These are phyloP conservation scores for Acropternis orthonyx DNA, from an alignment of 2,797 vertebrate genomes.

Conservation along the genomic window DNA sequence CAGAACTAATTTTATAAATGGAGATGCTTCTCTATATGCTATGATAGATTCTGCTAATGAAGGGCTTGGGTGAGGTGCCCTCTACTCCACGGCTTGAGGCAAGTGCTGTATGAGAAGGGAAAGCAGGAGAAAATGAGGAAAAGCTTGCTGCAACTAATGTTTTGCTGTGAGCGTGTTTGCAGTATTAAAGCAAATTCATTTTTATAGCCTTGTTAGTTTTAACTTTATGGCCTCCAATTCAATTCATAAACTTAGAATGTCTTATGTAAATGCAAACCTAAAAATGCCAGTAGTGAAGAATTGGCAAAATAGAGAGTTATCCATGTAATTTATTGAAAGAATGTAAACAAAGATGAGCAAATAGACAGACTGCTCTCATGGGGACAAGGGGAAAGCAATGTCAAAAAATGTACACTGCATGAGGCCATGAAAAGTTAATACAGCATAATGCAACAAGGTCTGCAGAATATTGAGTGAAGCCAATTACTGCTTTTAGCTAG, in stretches of 20 bases:
- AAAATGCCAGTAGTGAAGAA: constrained; percentile 66
- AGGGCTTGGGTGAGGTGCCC: background rate
- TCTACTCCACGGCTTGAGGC: background rate
- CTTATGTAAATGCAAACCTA: constrained; percentile 64
- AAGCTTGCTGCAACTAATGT: constrained; percentile 27
- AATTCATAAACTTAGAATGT: constrained; percentile 62
- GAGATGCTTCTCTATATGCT: background rate
- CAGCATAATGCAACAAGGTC: constrained; percentile 58
- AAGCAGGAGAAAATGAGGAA: constrained; percentile 46
- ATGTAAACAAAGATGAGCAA: constrained; percentile 71
- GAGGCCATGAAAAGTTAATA: constrained; percentile 70
- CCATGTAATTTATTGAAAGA: constrained; percentile 75
- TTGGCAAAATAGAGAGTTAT: constrained; percentile 64
- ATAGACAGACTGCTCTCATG: constrained; percentile 62
- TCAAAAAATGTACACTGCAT: constrained; percentile 57
- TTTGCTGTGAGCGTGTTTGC: constrained; percentile 54
- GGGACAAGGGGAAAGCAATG: constrained; percentile 72
- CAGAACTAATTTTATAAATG: background rate
- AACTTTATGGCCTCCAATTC: constrained; percentile 65
- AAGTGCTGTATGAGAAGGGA: background rate
- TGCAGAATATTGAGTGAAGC: constrained; percentile 63
- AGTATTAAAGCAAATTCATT: constrained; percentile 61
- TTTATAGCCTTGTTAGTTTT: constrained; percentile 70
- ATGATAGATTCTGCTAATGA: background rate
- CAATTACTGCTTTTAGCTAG: constrained; percentile 70